A percentile compares a stretch with the other conserved stretches of the same genome.
Conservation (phyloP, 2,113 vertebrate species). For the Pandion haliaetus region DNA sequence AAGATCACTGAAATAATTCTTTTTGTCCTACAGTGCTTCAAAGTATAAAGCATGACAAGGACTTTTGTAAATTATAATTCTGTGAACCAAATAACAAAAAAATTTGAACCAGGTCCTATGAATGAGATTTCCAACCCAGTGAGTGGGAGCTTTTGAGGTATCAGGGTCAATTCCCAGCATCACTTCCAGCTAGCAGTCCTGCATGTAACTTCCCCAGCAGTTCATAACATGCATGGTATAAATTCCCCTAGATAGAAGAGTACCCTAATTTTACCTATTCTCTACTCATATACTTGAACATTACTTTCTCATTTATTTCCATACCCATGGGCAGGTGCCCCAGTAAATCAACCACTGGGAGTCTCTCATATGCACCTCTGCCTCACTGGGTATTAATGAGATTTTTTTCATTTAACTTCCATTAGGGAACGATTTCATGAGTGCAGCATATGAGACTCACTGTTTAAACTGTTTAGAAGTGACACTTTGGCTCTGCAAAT, state of each 20-base stretch:
- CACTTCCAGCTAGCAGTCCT: neutral
- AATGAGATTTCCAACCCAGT: neutral
- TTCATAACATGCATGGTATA: neutral
- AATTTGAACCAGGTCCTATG: neutral
- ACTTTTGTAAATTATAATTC: neutral
- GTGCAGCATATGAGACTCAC: neutral
- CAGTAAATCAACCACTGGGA: conserved; percentile 39
- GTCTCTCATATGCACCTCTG: neutral
- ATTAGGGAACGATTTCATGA: neutral
- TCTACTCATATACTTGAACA: neutral
- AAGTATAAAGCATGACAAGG: neutral
- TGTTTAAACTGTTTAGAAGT: conserved; percentile 16
- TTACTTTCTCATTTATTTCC: neutral
- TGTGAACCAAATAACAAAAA: neutral
- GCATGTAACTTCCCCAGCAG: neutral
- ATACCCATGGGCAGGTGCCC: neutral
- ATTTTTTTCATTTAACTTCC: conserved; percentile 25
- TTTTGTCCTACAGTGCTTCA: neutral
- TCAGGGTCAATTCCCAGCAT: neutral
- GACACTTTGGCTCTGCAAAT: neutral
- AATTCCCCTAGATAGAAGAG: neutral
- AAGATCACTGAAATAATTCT: neutral
- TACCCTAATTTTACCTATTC: neutral
- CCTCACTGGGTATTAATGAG: conserved; percentile 18
- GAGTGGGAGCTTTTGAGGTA: neutral